Conservation (phyloP, 2,797 vertebrate species). For the Cottoperca gobio region DNA sequence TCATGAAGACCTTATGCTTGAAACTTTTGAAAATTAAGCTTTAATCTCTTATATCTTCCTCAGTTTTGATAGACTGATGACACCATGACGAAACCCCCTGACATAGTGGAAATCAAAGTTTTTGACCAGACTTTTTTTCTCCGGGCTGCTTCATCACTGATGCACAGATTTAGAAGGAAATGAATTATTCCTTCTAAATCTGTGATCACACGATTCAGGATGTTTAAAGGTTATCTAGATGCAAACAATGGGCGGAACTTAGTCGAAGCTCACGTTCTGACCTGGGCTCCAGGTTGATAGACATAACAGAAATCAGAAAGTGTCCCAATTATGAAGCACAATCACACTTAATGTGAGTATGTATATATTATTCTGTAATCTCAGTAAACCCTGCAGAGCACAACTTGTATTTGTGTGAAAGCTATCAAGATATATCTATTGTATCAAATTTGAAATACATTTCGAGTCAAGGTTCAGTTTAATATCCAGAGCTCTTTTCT, state of each 20-base stretch:
- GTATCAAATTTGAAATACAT: slow-evolving; percentile 22
- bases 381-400: slow-evolving; percentile 17
- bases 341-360: slow-evolving; percentile 16
- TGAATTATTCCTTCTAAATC: slow-evolving; percentile 26
- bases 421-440: slow-evolving; percentile 20
- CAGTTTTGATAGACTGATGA: slow-evolving; percentile 12
- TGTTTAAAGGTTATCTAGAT: not conserved
- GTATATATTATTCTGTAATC: slow-evolving; percentile 22
- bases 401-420: slow-evolving; percentile 5
- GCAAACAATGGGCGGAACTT: not conserved
- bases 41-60: not conserved
- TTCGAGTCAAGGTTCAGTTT: slow-evolving; percentile 27
- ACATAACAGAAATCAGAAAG: not conserved
- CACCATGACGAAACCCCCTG: slow-evolving; percentile 47
- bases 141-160: slow-evolving; percentile 3
- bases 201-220: not conserved
- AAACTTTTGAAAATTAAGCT: not conserved
- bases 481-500: not conserved
- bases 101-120: slow-evolving; percentile 11
- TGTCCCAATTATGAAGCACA: slow-evolving; percentile 16
- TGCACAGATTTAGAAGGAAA: slow-evolving; percentile 16
- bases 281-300: not conserved
- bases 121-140: not conserved
- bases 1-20: not conserved
- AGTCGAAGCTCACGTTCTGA: not conserved